Percentiles rank a stretch among this genome's conserved stretches.
phyloP scores from a whole-genome alignment of 2,888 invertebrate species.

The Zaprionus lineosus region DNA sequence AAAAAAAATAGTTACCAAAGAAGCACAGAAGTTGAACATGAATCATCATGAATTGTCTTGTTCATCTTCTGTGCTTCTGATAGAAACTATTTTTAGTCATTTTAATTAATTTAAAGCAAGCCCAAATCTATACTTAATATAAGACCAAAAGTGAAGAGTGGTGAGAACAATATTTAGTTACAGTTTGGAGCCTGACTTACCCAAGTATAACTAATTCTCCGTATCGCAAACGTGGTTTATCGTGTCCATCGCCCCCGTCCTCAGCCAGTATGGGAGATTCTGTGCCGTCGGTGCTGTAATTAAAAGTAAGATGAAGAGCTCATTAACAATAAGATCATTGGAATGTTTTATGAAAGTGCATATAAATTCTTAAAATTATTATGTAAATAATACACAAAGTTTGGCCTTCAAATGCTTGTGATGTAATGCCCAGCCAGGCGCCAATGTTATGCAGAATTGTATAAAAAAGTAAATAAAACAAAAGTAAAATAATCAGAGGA shows the following conservation, averaged over 20 bases:
- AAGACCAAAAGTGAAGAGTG: no score
- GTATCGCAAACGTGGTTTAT: conserved; percentile 93
- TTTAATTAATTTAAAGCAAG: no score
- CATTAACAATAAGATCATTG: no score
- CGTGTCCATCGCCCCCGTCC: conserved; percentile 88
- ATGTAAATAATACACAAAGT: conserved; percentile 1
- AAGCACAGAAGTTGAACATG: no score
- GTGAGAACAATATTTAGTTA: no score
- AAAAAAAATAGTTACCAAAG: no score
- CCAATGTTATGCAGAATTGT: conserved; percentile 48
- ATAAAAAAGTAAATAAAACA: conserved; percentile 33
- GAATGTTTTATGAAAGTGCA: background rate
- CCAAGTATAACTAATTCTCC: conserved; percentile 97
- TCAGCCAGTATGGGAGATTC: conserved; percentile 91
- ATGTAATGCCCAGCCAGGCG: conserved; percentile 24
- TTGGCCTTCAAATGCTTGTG: conserved; percentile 13
- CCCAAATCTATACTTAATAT: no score
- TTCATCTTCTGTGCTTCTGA: no score
- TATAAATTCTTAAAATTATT: no score
- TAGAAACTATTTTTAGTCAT: no score
- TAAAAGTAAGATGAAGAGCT: conserved; percentile 5
- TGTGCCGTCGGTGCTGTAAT: conserved; percentile 86
- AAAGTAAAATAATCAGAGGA: conserved; percentile 41
- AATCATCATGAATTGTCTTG: no score
- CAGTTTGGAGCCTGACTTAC: conserved; percentile 87